These are phyloP conservation scores for Syngnathoides biaculeatus DNA, from an alignment of 2,113 vertebrate genomes.

Conservation along the genomic window DNA sequence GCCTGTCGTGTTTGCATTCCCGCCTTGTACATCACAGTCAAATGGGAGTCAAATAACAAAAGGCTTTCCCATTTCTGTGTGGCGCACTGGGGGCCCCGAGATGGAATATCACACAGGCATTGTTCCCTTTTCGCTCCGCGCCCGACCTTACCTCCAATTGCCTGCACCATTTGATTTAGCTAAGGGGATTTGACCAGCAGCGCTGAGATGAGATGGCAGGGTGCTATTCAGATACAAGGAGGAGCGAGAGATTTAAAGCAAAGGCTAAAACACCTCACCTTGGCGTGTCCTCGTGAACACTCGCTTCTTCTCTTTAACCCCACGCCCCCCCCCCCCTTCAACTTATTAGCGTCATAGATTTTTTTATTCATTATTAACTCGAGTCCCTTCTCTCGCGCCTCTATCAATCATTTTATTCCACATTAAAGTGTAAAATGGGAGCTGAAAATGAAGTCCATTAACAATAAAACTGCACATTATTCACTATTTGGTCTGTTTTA, in stretches of 20 bases:
- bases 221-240: constrained; percentile 33
- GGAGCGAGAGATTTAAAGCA: constrained; percentile 32
- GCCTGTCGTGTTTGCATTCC: constrained; percentile 69
- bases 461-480: background rate
- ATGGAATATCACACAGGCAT: constrained; percentile 73
- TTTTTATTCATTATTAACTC: constrained; percentile 14
- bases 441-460: constrained; percentile 1
- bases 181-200: constrained; percentile 71
- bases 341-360: constrained; percentile 21
- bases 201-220: constrained; percentile 53
- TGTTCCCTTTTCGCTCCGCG: constrained; percentile 62
- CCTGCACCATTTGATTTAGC: constrained; percentile 73
- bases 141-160: constrained; percentile 72
- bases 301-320: constrained; percentile 16
- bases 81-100: constrained; percentile 63
- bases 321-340: background rate
- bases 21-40: constrained; percentile 74
- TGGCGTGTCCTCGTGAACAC: constrained; percentile 43
- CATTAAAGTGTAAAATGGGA: constrained; percentile 11
- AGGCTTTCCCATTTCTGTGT: constrained; percentile 73
- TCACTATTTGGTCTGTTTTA: constrained; percentile 4
- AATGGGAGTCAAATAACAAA: constrained; percentile 75
- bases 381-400: background rate
- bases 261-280: constrained; percentile 43
- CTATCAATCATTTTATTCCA: constrained; percentile 19